Conservation (phyloP, 2,113 vertebrate genomes). For the Pristiophorus japonicus region DNA sequence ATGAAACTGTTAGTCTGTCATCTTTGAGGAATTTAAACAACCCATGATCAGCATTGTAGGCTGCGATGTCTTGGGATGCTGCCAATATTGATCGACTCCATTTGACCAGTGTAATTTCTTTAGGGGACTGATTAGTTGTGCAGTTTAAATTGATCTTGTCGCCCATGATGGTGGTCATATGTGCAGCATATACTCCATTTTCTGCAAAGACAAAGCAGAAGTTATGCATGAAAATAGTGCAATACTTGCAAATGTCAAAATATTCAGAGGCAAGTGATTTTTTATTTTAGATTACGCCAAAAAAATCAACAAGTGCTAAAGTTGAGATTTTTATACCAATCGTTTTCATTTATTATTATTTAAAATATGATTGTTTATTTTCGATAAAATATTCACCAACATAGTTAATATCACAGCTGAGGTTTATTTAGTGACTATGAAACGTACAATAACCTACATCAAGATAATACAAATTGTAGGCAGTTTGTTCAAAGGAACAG, state of each 20-base stretch:
- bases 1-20: background rate
- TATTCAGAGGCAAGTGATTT: background rate
- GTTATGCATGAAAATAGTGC: background rate
- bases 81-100: background rate
- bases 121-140: background rate
- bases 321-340: background rate
- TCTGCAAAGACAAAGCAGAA: background rate
- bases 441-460: background rate
- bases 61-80: background rate
- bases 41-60: background rate
- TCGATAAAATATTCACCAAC: background rate
- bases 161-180: background rate
- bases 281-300: background rate
- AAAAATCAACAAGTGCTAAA: background rate
- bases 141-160: conserved; percentile 5
- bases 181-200: background rate
- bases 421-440: background rate
- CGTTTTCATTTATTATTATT: background rate
- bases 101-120: background rate
- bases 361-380: background rate
- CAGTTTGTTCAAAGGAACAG: background rate
- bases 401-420: background rate
- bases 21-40: background rate
- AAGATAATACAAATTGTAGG: background rate
- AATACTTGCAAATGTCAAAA: background rate